Base-by-base conservation (phyloP, 2,888 invertebrate species). In the Acheta domesticus region DNA sequence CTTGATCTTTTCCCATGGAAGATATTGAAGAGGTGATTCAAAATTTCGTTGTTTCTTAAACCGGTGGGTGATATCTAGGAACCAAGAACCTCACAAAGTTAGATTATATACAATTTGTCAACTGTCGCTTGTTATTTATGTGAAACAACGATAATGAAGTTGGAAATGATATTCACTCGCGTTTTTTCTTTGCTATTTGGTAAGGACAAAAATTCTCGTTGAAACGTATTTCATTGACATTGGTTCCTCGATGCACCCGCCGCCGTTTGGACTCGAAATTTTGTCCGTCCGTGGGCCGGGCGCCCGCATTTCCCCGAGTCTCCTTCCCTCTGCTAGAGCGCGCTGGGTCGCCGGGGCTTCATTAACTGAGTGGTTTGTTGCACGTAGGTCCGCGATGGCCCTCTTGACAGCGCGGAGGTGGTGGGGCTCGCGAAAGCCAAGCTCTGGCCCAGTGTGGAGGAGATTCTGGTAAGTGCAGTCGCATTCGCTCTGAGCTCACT, bases 391-490 rank as follows among this genome's bases (percentile, higher is more conserved):
- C 80, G 78, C 62, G 80, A 77, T 21, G 80, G 80, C 77, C 78
- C 78, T 16, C 74, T 80, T 16, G 80, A 79, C 36, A 48, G 79
- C 73, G 75, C 79, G 49, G 79, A 76, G 79, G 79, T 76, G 73
- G 79, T 79, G 20, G 76, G 76, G 76, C 79, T 76, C 79, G 76
- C 76, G 79, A 75, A 79, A 48, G 79, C 80, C 48, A 80, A 80
- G 78, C 80, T 80, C 78, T 78, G 78, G 78, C 80, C 80, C 74
- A 78, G 80, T 49, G 80, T 80, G 73, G 80, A 80, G 80, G 78
- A 80, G 74, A 80, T 80, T 73, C 74, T 80, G 80, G 80, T 80
- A 80, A 80, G 80, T 80, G 62, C 74, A 20, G 48, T 76, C 8
- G 62, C 62, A n/a, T 5, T 36, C 36, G 36, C 36, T 36, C 36